phyloP scores from a whole-genome alignment of 2,888 invertebrate genomes.

The Cheilosia scutellata region DNA sequence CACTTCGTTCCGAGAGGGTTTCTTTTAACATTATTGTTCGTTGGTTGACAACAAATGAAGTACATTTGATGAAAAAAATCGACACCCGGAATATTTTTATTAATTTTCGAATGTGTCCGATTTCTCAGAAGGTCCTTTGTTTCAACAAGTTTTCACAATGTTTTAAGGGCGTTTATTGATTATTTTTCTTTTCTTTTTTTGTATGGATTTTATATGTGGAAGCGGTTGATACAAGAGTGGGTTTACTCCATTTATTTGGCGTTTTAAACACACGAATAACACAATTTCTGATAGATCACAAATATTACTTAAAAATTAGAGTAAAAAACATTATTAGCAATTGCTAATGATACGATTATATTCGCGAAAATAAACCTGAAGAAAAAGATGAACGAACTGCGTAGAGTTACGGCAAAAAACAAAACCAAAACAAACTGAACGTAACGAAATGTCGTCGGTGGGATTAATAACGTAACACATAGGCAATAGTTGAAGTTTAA shows the following conservation, averaged over 20 bases:
- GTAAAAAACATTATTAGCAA: background rate
- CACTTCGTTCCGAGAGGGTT: slow-evolving; percentile 47
- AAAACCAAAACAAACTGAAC: slow-evolving; percentile 56
- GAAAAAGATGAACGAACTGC: slow-evolving; percentile 37
- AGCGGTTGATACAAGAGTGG: background rate
- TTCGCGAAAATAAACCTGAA: background rate
- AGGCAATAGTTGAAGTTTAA: background rate
- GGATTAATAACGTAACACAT: background rate
- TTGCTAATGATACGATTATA: background rate
- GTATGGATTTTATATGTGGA: background rate
- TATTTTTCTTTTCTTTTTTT: slow-evolving; percentile 15
- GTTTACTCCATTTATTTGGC: background rate
- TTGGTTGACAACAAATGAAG: slow-evolving; percentile 15
- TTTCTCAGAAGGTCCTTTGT: background rate
- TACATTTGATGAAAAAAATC: slow-evolving; percentile 43
- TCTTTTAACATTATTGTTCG: slow-evolving; percentile 66
- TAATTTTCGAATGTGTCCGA: background rate
- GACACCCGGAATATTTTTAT: background rate
- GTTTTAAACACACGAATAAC: background rate
- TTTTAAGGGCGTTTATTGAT: slow-evolving; percentile 47
- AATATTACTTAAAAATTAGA: background rate
- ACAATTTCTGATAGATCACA: background rate
- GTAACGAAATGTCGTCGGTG: slow-evolving; percentile 40
- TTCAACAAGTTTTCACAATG: slow-evolving; percentile 62
- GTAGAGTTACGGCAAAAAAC: background rate